A percentile compares a stretch with the other conserved stretches of the same genome.
These are phyloP conservation scores for Anas georgica DNA, from an alignment of 2,797 vertebrate genomes.

Conservation along the genomic window DNA sequence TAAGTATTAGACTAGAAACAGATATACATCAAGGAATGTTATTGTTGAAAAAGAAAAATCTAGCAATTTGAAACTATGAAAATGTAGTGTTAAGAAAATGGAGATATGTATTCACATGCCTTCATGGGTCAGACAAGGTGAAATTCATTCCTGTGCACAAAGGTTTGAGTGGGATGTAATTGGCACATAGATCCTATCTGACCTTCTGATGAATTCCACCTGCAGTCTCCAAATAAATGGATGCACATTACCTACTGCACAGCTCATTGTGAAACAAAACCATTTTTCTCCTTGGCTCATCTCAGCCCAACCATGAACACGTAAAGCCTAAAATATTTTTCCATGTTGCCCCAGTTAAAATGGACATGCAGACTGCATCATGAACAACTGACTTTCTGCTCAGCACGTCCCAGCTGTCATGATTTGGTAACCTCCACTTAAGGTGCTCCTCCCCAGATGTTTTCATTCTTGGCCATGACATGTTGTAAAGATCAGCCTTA, in stretches of 20 bases:
- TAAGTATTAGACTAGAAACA: slow-evolving; percentile 5
- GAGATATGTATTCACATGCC: background rate
- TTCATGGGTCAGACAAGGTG: background rate
- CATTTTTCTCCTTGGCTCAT: background rate
- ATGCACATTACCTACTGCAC: background rate
- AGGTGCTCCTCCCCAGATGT: background rate
- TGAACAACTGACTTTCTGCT: background rate
- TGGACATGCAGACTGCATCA: background rate
- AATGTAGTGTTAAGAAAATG: slow-evolving; percentile 19
- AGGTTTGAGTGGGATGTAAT: slow-evolving; percentile 6
- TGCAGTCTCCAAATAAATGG: background rate
- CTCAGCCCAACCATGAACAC: background rate
- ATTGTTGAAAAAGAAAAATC: background rate
- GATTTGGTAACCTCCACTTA: background rate
- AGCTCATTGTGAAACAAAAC: background rate
- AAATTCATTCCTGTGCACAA: slow-evolving; percentile 11
- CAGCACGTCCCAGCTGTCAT: background rate
- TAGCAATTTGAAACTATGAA: slow-evolving; percentile 8
- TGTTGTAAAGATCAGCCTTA: background rate
- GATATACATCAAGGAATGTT: background rate
- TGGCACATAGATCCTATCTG: background rate
- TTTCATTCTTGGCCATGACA: background rate
- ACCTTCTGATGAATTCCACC: slow-evolving; percentile 9
- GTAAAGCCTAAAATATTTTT: background rate
- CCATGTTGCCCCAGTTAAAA: background rate